A percentile compares a stretch with the other conserved stretches of the same genome.
Conservation (phyloP, 1,140 invertebrate species). For the Melitaea cinxia region DNA sequence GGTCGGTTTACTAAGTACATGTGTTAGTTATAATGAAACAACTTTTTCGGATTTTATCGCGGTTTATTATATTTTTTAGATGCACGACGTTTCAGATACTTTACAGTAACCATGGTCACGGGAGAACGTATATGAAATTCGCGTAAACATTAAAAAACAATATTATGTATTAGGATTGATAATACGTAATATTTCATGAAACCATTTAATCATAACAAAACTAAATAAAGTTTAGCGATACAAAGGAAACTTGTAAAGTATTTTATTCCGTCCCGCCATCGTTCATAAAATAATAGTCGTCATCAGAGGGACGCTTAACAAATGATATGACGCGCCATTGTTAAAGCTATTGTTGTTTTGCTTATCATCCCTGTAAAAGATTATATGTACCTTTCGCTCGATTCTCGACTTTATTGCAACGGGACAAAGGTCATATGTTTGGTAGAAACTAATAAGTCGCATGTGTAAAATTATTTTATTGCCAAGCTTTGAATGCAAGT, state of each 20-base stretch:
- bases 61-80: too few species aligned
- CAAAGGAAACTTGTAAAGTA: constrained; percentile 31
- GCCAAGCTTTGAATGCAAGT: constrained; percentile 63
- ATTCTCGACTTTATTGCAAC: background rate
- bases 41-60: too few species aligned
- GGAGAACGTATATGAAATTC: too few species aligned
- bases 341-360: constrained; percentile 73
- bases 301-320: constrained; percentile 77
- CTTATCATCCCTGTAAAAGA: constrained; percentile 28
- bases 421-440: constrained; percentile 27
- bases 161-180: too few species aligned
- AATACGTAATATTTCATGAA: too few species aligned
- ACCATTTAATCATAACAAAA: background rate
- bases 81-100: too few species aligned
- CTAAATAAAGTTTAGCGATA: constrained; percentile 11
- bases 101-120: too few species aligned
- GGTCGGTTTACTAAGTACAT: too few species aligned
- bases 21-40: too few species aligned
- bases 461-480: constrained; percentile 79
- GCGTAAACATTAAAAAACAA: too few species aligned
- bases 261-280: constrained; percentile 46
- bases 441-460: constrained; percentile 74
- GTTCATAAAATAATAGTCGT: constrained; percentile 77
- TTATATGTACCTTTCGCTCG: background rate
- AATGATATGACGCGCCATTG: constrained; percentile 76